Base-by-base conservation (phyloP, 2,888 invertebrate genomes). In the Cataglyphis rosenhaueri region DNA sequence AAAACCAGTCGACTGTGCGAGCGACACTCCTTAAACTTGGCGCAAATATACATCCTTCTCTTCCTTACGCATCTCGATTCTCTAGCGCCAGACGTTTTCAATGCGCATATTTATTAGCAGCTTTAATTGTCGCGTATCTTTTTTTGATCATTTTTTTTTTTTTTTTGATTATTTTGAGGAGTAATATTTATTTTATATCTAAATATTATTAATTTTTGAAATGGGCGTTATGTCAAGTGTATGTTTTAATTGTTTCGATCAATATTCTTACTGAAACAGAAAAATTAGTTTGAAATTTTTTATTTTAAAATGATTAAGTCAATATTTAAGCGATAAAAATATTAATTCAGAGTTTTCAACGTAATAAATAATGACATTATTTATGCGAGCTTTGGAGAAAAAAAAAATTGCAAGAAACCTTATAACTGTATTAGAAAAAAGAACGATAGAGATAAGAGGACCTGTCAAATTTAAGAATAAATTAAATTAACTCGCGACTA, bases 1-100 rank as follows among this genome's bases (percentile, higher is more conserved):
- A 65, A 85, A 85, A 85, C 81, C 84, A 84, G 85, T 84, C 85
- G 75, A 52, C 70, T 52, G 44, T 64, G 61, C 65, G 59, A 76
- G 78, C 65, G 48, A 29, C 59, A 61, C 25, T 38, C 44, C 79
- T 78, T 70, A 78, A 78, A 78, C 70, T 78, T 70, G 41, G 12
- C 21, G 21, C 21, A 70, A 57, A 70, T 59, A 12, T 25, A 25
- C 25, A 38, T 21, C n/a, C 44, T 10, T 29, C 12, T 78, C 57
- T 70, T 21, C n/a, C 55, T 25, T 18, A 29, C 15, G 25, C 25
- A 25, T 44, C 12, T 52, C 65, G 32, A 5, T 32, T 35, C 65
- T 32, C 18, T 10, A 61, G 29, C 38, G 18, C 6, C 15, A 15
- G 32, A n/a, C n/a, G 41, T n/a, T 41, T 55, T 66, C 12, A 18